Percentiles rank a stretch among this genome's conserved stretches.
phyloP scores from a whole-genome alignment of 2,113 vertebrate species.

The Anarrhichthys ocellatus region DNA sequence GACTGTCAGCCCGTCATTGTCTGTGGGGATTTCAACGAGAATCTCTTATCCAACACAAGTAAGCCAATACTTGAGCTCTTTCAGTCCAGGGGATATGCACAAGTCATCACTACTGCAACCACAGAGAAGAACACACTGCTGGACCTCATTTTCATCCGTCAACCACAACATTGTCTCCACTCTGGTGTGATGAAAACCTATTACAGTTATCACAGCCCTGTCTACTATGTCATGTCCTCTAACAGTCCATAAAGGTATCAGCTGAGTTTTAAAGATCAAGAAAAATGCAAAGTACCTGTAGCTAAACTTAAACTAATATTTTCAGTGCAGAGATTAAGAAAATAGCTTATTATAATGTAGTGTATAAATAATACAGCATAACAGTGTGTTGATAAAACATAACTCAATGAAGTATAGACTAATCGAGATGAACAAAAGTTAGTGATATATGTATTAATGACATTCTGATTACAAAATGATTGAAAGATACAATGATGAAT shows the following conservation, averaged over 20 bases:
- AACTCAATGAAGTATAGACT: too few relatives aligned
- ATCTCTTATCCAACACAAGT: background rate
- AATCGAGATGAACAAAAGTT: too few relatives aligned
- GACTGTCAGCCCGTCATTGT: conserved; percentile 18
- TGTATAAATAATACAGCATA: too few relatives aligned
- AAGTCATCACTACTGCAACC: conserved; percentile 11
- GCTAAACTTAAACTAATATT: background rate
- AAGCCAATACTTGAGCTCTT: conserved; percentile 13
- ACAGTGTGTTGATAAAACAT: too few relatives aligned
- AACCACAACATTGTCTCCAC: background rate
- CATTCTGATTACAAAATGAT: too few relatives aligned
- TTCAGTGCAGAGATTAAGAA: background rate
- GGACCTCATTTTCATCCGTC: conserved; percentile 15
- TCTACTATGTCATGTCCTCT: conserved; percentile 3
- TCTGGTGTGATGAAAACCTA: background rate
- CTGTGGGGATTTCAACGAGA: conserved; percentile 12
- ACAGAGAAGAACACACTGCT: conserved; percentile 23
- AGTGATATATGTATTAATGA: too few relatives aligned
- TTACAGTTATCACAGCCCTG: background rate
- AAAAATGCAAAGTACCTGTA: background rate
- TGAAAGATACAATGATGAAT: too few relatives aligned
- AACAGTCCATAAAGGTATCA: background rate
- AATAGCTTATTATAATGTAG: background rate
- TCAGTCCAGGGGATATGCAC: background rate
- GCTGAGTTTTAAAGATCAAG: background rate